A percentile compares a stretch with the other conserved stretches of the same genome.
These are phyloP conservation scores for Nylanderia fulva DNA, from an alignment of 1,140 invertebrate species.

Conservation along the genomic window DNA sequence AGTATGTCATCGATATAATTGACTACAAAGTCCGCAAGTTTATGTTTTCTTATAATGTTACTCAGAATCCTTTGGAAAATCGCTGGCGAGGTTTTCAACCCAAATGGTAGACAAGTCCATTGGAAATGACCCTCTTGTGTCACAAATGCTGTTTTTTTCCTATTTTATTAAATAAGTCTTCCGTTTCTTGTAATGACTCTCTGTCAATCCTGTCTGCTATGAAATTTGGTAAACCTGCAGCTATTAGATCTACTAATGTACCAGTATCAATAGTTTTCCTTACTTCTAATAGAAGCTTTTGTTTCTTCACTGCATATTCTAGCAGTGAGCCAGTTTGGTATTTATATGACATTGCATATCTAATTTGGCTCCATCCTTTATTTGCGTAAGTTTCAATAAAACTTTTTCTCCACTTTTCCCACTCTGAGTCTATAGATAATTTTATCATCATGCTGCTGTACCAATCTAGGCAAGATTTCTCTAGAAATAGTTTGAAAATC, in stretches of 20 bases:
- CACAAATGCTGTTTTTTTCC: slow-evolving; percentile 37
- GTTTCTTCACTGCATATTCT: neutral
- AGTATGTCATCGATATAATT: slow-evolving; percentile 34
- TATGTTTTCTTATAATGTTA: slow-evolving; percentile 30
- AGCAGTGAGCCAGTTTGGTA: neutral
- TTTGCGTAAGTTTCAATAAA: neutral
- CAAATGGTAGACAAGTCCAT: slow-evolving; percentile 34
- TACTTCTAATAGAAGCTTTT: neutral
- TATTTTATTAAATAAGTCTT: no score
- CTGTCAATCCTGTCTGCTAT: neutral
- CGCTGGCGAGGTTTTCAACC: slow-evolving; percentile 16
- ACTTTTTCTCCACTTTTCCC: slow-evolving; percentile 6
- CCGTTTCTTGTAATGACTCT: neutral
- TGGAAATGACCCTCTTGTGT: slow-evolving; percentile 32
- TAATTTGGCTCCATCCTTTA: no score
- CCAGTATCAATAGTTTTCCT: neutral
- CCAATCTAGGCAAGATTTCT: neutral
- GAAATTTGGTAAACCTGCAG: neutral
- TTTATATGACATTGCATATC: no score
- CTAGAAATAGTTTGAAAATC: no score
- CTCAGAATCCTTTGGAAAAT: slow-evolving; percentile 36
- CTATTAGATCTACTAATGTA: neutral
- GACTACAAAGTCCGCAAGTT: neutral
- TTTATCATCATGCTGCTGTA: slow-evolving; percentile 1
- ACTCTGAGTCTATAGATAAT: neutral